A percentile compares a stretch with the other conserved stretches of the same genome.
Evolutionary conservation across 2,797 vertebrate genomes (phyloP).

Genomic region (Enteromius anoplus): DNA sequence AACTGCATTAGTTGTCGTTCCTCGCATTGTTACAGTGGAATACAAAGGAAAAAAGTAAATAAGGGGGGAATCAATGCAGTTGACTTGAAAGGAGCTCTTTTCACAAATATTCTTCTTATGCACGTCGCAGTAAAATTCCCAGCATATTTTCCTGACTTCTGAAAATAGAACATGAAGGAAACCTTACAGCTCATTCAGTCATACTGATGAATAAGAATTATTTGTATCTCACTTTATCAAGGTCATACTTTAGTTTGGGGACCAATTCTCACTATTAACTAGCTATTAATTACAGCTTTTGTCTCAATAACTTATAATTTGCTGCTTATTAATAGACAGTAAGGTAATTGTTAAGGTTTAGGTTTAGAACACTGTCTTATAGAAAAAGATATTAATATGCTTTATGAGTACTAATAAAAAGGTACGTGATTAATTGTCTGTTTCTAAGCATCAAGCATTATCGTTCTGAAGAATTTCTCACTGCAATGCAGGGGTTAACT

Average conservation of each 20-base stretch:
- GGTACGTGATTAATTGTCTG: background rate
- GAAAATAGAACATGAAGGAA: background rate
- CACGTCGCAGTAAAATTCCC: background rate
- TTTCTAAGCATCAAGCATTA: background rate
- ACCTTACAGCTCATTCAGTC: too few relatives aligned
- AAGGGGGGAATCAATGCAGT: background rate
- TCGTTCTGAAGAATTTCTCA: background rate
- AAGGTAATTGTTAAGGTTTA: too few relatives aligned
- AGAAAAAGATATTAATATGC: background rate
- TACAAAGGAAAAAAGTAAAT: background rate
- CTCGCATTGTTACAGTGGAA: background rate
- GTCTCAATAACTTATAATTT: too few relatives aligned
- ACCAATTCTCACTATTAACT: too few relatives aligned
- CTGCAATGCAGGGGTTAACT: too few relatives aligned
- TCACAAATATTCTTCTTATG: background rate
- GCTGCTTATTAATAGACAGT: too few relatives aligned
- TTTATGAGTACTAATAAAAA: background rate
- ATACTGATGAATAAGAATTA: background rate
- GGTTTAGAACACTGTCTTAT: background rate
- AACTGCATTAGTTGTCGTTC: background rate
- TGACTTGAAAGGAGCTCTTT: too few relatives aligned
- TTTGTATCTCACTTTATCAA: background rate
- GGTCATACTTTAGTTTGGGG: too few relatives aligned
- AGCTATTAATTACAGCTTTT: too few relatives aligned
- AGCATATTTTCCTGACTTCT: background rate